These are phyloP conservation scores for Atta colombica DNA, from an alignment of 1,140 invertebrate species.

Conservation along the genomic window DNA sequence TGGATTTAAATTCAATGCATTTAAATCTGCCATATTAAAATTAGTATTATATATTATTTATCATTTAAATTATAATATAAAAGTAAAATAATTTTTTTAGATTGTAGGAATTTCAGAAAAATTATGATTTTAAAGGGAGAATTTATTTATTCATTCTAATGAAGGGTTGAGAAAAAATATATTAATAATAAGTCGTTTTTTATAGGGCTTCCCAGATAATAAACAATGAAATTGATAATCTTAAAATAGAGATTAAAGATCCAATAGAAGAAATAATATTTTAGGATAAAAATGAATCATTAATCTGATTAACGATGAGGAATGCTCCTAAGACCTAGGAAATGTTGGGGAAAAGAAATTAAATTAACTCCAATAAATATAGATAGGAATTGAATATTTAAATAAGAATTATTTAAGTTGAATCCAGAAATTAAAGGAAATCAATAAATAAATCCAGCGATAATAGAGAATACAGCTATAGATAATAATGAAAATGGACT, in stretches of 20 bases:
- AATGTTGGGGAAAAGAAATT: slow-evolving; percentile 86
- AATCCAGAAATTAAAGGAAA: background rate
- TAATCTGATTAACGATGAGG: slow-evolving; percentile 85
- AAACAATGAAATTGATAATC: background rate
- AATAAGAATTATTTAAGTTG: background rate
- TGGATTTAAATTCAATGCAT: too few species aligned
- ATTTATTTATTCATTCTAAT: background rate
- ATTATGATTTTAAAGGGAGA: too few species aligned
- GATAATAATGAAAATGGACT: background rate
- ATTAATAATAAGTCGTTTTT: too few species aligned
- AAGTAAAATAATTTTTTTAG: too few species aligned
- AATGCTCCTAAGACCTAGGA: slow-evolving; percentile 85
- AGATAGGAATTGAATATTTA: background rate
- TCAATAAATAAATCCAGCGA: background rate
- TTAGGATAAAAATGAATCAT: slow-evolving; percentile 64
- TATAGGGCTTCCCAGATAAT: background rate
- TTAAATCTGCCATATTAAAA: too few species aligned
- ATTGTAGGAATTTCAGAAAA: too few species aligned
- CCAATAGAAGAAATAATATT: slow-evolving; percentile 78
- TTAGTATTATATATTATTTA: too few species aligned
- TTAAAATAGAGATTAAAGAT: background rate
- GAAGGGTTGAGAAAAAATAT: too few species aligned
- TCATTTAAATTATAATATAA: too few species aligned
- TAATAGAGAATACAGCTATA: background rate
- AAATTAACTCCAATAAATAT: slow-evolving; percentile 50